A percentile compares a stretch with the other conserved stretches of the same genome.
Conservation (phyloP, 2,888 invertebrate species). For the Amphipyra tragopoginis region DNA sequence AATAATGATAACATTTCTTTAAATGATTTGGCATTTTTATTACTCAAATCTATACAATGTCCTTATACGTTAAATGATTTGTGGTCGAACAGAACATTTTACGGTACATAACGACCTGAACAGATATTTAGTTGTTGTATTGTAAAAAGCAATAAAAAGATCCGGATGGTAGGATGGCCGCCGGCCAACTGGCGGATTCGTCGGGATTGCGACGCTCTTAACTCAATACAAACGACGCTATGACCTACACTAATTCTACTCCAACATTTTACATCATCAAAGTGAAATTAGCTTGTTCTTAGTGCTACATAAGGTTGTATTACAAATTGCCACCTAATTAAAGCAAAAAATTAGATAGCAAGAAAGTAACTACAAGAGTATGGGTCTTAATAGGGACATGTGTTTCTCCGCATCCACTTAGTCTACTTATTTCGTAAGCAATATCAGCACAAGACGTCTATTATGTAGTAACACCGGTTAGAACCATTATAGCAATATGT, state of each 20-base stretch:
- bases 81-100: conserved; percentile 39
- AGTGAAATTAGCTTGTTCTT: conserved; percentile 21
- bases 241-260: conserved; percentile 61
- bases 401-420: neutral
- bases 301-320: conserved; percentile 4
- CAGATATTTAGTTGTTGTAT: conserved; percentile 55
- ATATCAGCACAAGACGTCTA: conserved; percentile 20
- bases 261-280: conserved; percentile 44
- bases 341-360: conserved; percentile 11
- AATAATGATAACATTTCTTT: conserved; percentile 1
- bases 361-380: conserved; percentile 3
- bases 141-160: conserved; percentile 64
- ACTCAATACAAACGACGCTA: conserved; percentile 60
- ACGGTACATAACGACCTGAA: conserved; percentile 47
- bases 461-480: conserved; percentile 16
- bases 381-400: conserved; percentile 1
- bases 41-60: conserved; percentile 12
- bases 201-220: conserved; percentile 66
- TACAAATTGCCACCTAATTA: neutral
- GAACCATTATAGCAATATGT: conserved; percentile 40
- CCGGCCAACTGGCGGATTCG: conserved; percentile 72
- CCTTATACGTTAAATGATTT: conserved; percentile 32
- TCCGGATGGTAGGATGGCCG: conserved; percentile 66
- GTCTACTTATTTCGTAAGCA: conserved; percentile 14
- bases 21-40: neutral